Base-by-base conservation (phyloP, 2,888 invertebrate species). In the Allolobophora icterica region DNA sequence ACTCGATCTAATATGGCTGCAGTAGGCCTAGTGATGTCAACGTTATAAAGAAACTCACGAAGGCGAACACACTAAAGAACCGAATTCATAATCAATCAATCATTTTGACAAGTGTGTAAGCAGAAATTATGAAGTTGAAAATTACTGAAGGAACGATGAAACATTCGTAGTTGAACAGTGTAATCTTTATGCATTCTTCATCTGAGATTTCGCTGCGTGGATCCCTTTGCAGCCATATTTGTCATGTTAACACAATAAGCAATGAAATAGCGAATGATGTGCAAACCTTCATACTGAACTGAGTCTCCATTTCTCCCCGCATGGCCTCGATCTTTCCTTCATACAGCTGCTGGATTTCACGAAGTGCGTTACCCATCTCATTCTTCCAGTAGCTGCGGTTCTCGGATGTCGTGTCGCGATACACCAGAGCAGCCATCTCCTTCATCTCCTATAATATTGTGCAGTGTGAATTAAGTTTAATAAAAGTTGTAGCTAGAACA, bases 321-420 rank as follows among this genome's bases (percentile, higher is more conserved):
- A 96, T 95, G 91, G 94, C 94, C 92, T 95, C 95, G 92, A 95
- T 94, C 93, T 96, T 95, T 93, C 94, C 94, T 92, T 96, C 96
- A 93, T 96, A 96, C 93, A 96, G 96, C 87, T 94, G 94, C 93
- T 96, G 95, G 93, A 96, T 96, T 93, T 96, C 96, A 83, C 96
- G 94, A 92, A 96, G 95, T 89, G 96, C 96, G 92, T 95, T 94
- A 11, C 95, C 95, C 91, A 96, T 93, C 93, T 96, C 96, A 93
- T 95, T 96, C 94, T 96, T 96, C 96, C 96, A 96, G 95, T 95
- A 96, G 93, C 96, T 96, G 45, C 96, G 94, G 95, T 96, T 96
- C 93, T 96, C 96, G 89, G 95, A 94, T 2, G 96, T 96, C 5
- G 96, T 96, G 93, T 96, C 96, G 83, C 96, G 94, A 93, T 96